Evolutionary conservation across 2,888 invertebrate genomes (phyloP).

Genomic region (Macropis europaea): DNA sequence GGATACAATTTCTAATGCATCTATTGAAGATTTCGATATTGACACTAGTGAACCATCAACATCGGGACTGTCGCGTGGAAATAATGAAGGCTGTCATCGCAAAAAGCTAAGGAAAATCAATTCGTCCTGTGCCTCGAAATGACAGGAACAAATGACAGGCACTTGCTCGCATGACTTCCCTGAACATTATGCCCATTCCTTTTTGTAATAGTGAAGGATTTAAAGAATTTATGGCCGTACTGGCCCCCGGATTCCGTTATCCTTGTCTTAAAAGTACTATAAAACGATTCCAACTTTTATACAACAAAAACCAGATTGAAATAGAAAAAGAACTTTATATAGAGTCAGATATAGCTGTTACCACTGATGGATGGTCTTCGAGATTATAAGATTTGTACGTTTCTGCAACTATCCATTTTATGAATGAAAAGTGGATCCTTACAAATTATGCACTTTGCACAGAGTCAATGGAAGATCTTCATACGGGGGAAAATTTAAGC

Average conservation of each 20-base stretch:
- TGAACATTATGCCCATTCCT: background rate
- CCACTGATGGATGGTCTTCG: slow-evolving; percentile 2
- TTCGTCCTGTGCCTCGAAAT: no score
- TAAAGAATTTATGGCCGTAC: background rate
- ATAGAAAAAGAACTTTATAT: background rate
- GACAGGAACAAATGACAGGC: no score
- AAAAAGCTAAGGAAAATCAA: no score
- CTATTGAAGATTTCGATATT: no score
- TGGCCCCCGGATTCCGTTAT: background rate
- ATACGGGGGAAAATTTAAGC: no score
- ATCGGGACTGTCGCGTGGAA: no score
- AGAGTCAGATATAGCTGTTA: background rate
- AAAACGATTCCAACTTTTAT: background rate
- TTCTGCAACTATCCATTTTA: background rate
- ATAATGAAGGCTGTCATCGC: no score
- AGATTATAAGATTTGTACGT: background rate
- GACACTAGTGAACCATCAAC: no score
- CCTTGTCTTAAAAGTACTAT: background rate
- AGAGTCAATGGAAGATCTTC: no score
- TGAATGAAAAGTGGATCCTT: background rate
- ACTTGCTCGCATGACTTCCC: background rate
- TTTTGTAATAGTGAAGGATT: background rate
- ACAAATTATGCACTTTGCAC: no score
- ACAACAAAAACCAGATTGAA: background rate
- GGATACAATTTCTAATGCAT: no score